phyloP scores from a whole-genome alignment of 2,888 invertebrate species.

The Pandemis heparana region DNA sequence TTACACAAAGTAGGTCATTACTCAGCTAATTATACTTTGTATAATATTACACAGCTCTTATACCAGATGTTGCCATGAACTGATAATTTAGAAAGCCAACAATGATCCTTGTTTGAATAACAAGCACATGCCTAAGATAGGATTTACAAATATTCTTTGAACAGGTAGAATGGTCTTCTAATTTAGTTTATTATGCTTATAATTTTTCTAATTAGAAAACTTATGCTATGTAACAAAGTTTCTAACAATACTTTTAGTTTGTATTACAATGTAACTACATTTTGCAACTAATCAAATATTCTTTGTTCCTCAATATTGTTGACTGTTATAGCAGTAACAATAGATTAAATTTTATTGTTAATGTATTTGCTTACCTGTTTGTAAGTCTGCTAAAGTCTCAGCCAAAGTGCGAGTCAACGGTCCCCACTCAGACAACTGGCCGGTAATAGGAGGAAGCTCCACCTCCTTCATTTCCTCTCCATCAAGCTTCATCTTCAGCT shows the following conservation, averaged over 20 bases:
- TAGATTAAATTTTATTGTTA: background rate
- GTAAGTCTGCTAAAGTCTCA: slow-evolving; percentile 89
- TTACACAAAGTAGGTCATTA: slow-evolving; percentile 34
- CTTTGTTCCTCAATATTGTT: too few relatives aligned
- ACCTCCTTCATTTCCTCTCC: slow-evolving; percentile 80
- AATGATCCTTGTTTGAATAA: background rate
- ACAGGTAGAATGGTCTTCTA: too few relatives aligned
- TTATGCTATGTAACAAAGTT: background rate
- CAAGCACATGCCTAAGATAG: background rate
- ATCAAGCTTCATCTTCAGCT: slow-evolving; percentile 80
- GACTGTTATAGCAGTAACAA: too few relatives aligned
- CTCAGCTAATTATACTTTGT: slow-evolving; percentile 38
- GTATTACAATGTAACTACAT: too few relatives aligned
- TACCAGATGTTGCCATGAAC: slow-evolving; percentile 13
- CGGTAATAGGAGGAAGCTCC: slow-evolving; percentile 87
- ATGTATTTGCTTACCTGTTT: slow-evolving; percentile 73
- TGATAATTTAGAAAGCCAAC: slow-evolving; percentile 33
- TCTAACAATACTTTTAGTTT: background rate
- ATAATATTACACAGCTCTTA: slow-evolving; percentile 17
- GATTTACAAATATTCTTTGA: background rate
- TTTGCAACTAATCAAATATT: too few relatives aligned
- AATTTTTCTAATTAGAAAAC: background rate
- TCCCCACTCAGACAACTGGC: slow-evolving; percentile 89
- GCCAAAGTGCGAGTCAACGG: slow-evolving; percentile 88
- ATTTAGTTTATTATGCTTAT: background rate